Conservation (phyloP, 2,888 invertebrate genomes). For the Pycnomerus fuliginosus region DNA sequence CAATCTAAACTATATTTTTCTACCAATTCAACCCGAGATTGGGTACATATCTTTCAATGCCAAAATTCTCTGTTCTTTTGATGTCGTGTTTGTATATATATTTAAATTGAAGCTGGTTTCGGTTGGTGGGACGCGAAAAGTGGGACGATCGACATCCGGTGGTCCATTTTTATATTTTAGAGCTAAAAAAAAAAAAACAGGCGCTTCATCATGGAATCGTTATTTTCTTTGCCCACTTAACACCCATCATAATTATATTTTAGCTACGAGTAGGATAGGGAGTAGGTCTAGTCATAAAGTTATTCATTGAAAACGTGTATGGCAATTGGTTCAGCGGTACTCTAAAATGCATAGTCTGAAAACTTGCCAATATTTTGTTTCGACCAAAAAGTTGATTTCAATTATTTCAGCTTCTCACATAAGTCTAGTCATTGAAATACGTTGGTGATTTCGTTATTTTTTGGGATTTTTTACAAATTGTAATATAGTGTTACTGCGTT, state of each 20-base stretch:
- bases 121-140: slow-evolving; percentile 3
- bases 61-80: slow-evolving; percentile 21
- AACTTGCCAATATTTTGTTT: slow-evolving; percentile 30
- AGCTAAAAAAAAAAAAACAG: slow-evolving; percentile 25
- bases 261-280: slow-evolving; percentile 48
- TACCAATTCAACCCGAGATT: slow-evolving; percentile 15
- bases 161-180: slow-evolving; percentile 39
- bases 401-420: slow-evolving; percentile 23
- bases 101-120: slow-evolving; percentile 6
- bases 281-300: slow-evolving; percentile 44
- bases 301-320: slow-evolving; percentile 33
- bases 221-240: slow-evolving; percentile 13
- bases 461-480: slow-evolving; percentile 13
- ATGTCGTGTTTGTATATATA: slow-evolving; percentile 20
- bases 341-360: slow-evolving; percentile 35
- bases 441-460: slow-evolving; percentile 20
- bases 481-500: slow-evolving; percentile 29
- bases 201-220: slow-evolving; percentile 19
- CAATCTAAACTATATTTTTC: slow-evolving; percentile 21
- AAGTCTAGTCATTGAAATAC: slow-evolving; percentile 26
- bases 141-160: slow-evolving; percentile 20
- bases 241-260: slow-evolving; percentile 43
- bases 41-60: slow-evolving; percentile 26
- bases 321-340: slow-evolving; percentile 40
- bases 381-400: slow-evolving; percentile 28